A percentile compares a stretch with the other conserved stretches of the same genome.
Conservation (phyloP, 2,113 vertebrate genomes). For the Cynopterus brachyotis region DNA sequence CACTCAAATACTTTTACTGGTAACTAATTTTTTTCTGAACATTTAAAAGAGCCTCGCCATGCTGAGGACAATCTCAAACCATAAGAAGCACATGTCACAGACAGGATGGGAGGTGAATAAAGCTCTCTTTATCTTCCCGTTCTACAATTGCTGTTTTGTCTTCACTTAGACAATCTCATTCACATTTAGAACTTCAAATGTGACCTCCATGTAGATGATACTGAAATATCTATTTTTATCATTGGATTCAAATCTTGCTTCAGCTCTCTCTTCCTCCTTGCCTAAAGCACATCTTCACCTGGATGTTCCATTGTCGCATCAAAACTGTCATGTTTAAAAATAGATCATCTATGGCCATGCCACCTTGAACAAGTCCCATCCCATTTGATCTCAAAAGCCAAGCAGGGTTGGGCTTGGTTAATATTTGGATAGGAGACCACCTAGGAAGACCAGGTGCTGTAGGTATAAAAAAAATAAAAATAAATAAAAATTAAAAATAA, state of each 20-base stretch:
- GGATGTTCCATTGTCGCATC: neutral
- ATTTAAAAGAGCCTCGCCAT: neutral
- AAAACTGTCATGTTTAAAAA: neutral
- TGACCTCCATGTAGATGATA: neutral
- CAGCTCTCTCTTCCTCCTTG: neutral
- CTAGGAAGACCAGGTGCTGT: too few species aligned
- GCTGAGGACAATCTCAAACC: neutral
- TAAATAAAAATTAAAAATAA: too few species aligned
- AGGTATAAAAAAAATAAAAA: too few species aligned
- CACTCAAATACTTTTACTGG: neutral
- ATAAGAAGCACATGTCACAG: neutral
- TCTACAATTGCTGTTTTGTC: rapidly evolving
- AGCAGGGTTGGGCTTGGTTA: too few species aligned
- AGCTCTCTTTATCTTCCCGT: neutral
- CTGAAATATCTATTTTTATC: neutral
- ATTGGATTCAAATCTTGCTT: neutral
- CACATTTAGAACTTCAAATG: neutral
- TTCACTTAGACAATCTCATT: neutral
- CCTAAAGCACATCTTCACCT: neutral
- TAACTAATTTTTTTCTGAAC: neutral
- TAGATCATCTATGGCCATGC: neutral
- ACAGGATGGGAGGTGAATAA: rapidly evolving
- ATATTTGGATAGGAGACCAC: too few species aligned
- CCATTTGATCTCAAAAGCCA: too few species aligned
- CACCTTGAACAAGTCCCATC: too few species aligned